These are phyloP conservation scores for Zaprionus lineosus DNA, from an alignment of 2,888 invertebrate species.

Conservation along the genomic window DNA sequence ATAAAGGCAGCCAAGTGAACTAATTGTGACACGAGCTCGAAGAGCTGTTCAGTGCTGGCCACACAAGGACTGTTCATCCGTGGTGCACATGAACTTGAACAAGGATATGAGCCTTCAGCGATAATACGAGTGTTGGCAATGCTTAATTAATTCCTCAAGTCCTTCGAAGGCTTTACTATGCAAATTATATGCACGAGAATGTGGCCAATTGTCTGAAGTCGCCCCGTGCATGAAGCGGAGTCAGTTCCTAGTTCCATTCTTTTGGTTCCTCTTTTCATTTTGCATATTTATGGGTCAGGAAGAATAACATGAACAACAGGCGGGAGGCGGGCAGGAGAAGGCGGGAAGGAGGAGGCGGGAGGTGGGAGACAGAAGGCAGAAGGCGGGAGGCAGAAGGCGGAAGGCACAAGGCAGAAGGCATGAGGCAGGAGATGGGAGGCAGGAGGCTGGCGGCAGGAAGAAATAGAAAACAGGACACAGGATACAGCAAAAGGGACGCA, in stretches of 20 bases:
- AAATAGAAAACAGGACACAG: too few species aligned
- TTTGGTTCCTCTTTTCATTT: slow-evolving; percentile 29
- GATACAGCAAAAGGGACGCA: slow-evolving; percentile 39
- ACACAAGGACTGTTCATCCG: too few species aligned
- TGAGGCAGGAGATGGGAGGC: too few species aligned
- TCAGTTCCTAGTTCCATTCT: slow-evolving; percentile 26
- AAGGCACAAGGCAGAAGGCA: too few species aligned
- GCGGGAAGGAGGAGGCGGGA: too few species aligned
- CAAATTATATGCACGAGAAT: slow-evolving; percentile 52
- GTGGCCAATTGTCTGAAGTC: slow-evolving; percentile 40
- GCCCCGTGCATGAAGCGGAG: slow-evolving; percentile 24
- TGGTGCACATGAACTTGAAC: slow-evolving; percentile 20
- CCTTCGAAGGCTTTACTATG: slow-evolving; percentile 41
- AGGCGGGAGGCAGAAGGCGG: slow-evolving; percentile 24
- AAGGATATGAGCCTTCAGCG: slow-evolving; percentile 6
- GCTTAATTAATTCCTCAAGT: slow-evolving; percentile 25
- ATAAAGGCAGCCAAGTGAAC: slow-evolving; percentile 63
- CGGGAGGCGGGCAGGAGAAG: too few species aligned
- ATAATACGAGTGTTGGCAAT: background rate
- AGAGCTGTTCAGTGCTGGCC: slow-evolving; percentile 43
- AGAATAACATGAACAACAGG: slow-evolving; percentile 51
- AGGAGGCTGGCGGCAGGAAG: too few species aligned
- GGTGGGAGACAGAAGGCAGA: slow-evolving; percentile 2
- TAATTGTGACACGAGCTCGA: slow-evolving; percentile 50
- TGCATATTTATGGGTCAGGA: slow-evolving; percentile 63